phyloP scores from a whole-genome alignment of 2,113 vertebrate species.

The Anser cygnoides region DNA sequence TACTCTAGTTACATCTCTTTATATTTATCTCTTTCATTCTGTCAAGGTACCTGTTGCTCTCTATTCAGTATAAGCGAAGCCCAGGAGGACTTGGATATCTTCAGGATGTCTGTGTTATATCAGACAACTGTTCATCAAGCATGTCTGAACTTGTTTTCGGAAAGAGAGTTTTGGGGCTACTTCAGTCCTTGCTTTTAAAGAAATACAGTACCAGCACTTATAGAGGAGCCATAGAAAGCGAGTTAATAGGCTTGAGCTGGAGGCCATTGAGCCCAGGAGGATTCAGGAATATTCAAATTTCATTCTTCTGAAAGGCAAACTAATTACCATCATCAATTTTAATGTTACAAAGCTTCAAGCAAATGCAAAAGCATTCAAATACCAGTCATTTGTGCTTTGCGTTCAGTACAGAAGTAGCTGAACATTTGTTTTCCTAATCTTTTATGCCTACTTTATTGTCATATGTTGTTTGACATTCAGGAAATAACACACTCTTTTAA shows the following conservation, averaged over 20 bases:
- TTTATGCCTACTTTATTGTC: constrained; percentile 62
- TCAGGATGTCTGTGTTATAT: background rate
- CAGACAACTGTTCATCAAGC: background rate
- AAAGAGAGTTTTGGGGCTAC: background rate
- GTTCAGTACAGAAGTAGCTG: background rate
- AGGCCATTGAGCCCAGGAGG: constrained; percentile 42
- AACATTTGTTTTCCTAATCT: constrained; percentile 55
- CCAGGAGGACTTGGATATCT: background rate
- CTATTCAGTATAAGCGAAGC: background rate
- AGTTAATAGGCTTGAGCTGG: constrained; percentile 20
- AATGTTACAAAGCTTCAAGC: constrained; percentile 32
- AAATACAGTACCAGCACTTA: background rate
- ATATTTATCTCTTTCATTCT: background rate
- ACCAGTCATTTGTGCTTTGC: constrained; percentile 28
- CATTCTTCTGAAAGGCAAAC: constrained; percentile 57
- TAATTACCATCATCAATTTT: constrained; percentile 70
- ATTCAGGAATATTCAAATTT: constrained; percentile 56
- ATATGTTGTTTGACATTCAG: constrained; percentile 73
- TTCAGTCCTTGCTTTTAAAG: background rate
- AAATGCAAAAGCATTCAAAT: constrained; percentile 50
- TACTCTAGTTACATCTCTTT: background rate
- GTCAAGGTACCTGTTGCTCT: background rate
- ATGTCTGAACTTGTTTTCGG: background rate
- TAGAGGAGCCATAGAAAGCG: background rate
- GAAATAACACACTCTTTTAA: constrained; percentile 61